Base-by-base conservation (phyloP, 1,140 invertebrate genomes). In the Mizuhopecten yessoensis region DNA sequence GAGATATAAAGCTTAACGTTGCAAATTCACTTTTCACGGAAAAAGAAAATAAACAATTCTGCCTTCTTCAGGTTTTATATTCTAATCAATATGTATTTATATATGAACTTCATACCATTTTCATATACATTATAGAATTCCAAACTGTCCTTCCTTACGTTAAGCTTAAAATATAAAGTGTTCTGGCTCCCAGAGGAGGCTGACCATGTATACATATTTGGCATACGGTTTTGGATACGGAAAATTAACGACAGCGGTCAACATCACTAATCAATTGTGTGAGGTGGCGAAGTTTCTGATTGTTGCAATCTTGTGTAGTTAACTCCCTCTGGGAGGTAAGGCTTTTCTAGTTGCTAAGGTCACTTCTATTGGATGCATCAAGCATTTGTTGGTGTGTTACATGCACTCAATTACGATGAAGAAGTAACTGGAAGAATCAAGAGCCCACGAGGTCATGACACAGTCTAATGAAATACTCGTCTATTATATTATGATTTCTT, bases 161-260 rank as follows among this genome's bases (percentile, higher is more conserved):
- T 75, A 75, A 75, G 57, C 57, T 75, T 75, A 29, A 29, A 29
- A 29, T 29, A 29, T n/a, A 29, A 29, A 75, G 45, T 2, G 1
- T n/a, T n/a, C n/a, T 29, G n/a, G n/a, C 57, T 75, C 57, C 57
- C 5, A 17, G 36, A 45, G 17, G 7, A 29, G 57, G n/a, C 23
- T 75, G 57, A 29, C 57, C 57, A 75, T 75, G 5, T 75, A 75
- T 75, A 75, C 9, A 75, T n/a, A 75, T 17, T 75, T 75, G 57
- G 57, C 57, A 75, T 75, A 2, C 23, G 57, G n/a, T 29, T 75
- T 75, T 75, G 57, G 57, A 29, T 29, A 75, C 57, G 57, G 57
- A 75, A 75, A 7, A 75, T 75, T 75, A 75, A n/a, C 57, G n/a
- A 75, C 57, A n/a, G 17, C 57, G 57, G 57, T 75, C 57, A 75